These are phyloP conservation scores for Plagodis dolabraria DNA, from an alignment of 2,888 invertebrate species.

Conservation along the genomic window DNA sequence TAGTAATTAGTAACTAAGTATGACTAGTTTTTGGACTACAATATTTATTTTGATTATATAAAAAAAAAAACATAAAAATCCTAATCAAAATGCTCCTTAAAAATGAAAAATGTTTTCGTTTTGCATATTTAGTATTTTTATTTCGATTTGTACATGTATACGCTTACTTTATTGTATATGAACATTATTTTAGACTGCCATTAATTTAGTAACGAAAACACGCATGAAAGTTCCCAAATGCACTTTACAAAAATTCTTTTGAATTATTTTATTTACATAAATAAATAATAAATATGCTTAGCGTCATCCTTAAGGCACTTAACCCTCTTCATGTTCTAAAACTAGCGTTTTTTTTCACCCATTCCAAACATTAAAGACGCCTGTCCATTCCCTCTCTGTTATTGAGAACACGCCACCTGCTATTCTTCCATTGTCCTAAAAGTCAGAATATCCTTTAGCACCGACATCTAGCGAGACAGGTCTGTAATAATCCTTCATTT, in stretches of 20 bases:
- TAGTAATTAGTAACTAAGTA: constrained; percentile 19
- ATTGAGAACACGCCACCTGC: not conserved
- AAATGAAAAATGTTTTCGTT: constrained; percentile 2
- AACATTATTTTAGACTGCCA: not conserved
- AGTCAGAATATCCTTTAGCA: constrained; percentile 80
- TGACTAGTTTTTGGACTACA: constrained; percentile 35
- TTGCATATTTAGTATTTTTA: not conserved
- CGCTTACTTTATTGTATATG: not conserved
- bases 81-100: constrained; percentile 11
- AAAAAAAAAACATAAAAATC: not conserved
- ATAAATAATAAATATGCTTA: too few relatives aligned
- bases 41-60: not conserved
- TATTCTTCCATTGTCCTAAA: constrained; percentile 54
- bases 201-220: too few relatives aligned
- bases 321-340: constrained; percentile 12
- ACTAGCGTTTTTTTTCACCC: constrained; percentile 17
- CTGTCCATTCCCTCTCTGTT: not conserved
- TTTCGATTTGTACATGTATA: too few relatives aligned
- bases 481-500: constrained; percentile 87
- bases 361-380: not conserved
- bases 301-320: constrained; percentile 12
- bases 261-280: too few relatives aligned
- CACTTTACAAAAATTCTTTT: too few relatives aligned
- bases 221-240: too few relatives aligned
- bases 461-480: constrained; percentile 89